Conservation (phyloP, 1,140 invertebrate genomes). For the Phymorhynchus buccinoides region DNA sequence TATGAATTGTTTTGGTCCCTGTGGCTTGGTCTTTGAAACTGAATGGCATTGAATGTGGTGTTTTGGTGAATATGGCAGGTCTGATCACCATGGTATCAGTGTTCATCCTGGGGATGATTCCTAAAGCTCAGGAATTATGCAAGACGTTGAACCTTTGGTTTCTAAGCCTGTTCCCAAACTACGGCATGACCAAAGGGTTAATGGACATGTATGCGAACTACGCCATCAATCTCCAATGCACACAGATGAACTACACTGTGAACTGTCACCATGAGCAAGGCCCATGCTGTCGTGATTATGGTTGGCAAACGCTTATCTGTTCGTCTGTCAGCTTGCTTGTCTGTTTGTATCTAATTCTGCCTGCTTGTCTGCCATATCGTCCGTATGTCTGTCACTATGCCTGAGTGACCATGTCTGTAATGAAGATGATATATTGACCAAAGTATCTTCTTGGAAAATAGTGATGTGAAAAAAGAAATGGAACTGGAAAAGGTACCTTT, state of each 20-base stretch:
- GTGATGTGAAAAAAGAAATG: too few relatives aligned
- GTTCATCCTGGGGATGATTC: conserved; percentile 63
- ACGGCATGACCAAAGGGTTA: conserved; percentile 61
- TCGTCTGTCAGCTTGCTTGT: background rate
- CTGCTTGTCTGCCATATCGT: background rate
- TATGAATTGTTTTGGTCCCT: too few relatives aligned
- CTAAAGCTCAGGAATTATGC: conserved; percentile 53
- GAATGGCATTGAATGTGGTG: too few relatives aligned
- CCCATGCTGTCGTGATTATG: conserved; percentile 8
- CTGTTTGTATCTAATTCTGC: background rate
- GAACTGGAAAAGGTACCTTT: too few relatives aligned
- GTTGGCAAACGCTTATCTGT: background rate
- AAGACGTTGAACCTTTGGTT: conserved; percentile 65
- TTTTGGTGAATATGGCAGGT: too few relatives aligned
- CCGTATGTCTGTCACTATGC: background rate
- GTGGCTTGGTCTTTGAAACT: too few relatives aligned
- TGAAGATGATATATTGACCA: too few relatives aligned
- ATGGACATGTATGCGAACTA: conserved; percentile 74
- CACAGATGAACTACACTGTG: background rate
- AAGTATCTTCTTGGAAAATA: too few relatives aligned
- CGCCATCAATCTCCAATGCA: conserved; percentile 48
- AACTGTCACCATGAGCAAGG: background rate
- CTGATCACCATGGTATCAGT: conserved; percentile 60
- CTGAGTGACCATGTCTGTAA: background rate
- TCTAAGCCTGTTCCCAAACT: conserved; percentile 69